Evolutionary conservation across 2,888 invertebrate species (phyloP).

Genomic region (Drosophila affinis): DNA sequence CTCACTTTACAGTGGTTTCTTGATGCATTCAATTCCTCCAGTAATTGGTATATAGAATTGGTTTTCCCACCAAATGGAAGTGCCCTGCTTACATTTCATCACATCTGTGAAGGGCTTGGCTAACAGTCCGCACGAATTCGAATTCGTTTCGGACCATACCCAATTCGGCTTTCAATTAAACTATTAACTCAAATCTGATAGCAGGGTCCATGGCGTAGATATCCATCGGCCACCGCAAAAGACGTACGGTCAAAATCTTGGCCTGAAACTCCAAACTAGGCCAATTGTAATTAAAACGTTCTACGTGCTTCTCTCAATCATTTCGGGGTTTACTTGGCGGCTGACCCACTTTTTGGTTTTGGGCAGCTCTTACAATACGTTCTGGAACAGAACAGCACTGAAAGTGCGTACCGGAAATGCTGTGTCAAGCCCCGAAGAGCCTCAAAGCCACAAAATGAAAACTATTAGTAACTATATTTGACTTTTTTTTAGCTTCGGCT

Average conservation of each 20-base stretch:
- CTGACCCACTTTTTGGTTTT: constrained; percentile 29
- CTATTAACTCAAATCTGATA: constrained; percentile 69
- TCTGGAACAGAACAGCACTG: not conserved
- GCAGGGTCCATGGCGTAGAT: constrained; percentile 34
- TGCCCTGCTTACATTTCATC: constrained; percentile 20
- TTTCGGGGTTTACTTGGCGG: constrained; percentile 31
- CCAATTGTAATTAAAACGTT: constrained; percentile 80
- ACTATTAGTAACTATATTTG: not conserved
- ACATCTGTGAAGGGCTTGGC: constrained; percentile 35
- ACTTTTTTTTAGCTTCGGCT: constrained; percentile 27
- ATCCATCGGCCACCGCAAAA: constrained; percentile 17
- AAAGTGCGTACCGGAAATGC: constrained; percentile 38
- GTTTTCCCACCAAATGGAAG: not conserved
- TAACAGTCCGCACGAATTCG: constrained; percentile 15
- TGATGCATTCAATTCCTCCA: not conserved
- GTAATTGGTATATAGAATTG: not conserved
- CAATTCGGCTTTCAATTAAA: constrained; percentile 68
- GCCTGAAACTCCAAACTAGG: constrained; percentile 69
- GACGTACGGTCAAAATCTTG: constrained; percentile 12
- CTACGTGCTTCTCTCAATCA: constrained; percentile 68
- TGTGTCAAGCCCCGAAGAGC: constrained; percentile 6
- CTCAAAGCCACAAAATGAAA: constrained; percentile 22
- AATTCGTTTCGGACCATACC: not conserved
- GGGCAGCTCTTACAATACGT: not conserved
- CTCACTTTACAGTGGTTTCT: too few species aligned